Conservation (phyloP, 2,888 invertebrate species). For the Callimorpha dominula region DNA sequence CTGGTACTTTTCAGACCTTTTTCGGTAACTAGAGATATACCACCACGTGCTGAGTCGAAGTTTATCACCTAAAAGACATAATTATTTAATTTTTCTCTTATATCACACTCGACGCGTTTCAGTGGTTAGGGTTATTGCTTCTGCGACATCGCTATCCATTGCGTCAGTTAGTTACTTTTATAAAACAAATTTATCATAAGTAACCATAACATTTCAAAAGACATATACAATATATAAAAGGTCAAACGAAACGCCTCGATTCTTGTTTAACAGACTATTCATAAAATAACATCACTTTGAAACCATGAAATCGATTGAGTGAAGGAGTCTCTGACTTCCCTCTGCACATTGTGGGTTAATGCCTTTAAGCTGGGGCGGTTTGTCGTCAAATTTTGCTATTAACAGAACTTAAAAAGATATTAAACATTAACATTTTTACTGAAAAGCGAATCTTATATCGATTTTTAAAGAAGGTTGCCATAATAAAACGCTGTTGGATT, state of each 20-base stretch:
- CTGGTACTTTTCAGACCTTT: constrained; percentile 94
- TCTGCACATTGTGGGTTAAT: constrained; percentile 48
- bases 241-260: constrained; percentile 27
- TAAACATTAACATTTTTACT: constrained; percentile 35
- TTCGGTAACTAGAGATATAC: constrained; percentile 95
- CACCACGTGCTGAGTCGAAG: constrained; percentile 96
- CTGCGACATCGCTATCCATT: no score
- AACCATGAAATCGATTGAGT: constrained; percentile 56
- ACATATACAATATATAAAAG: constrained; percentile 21
- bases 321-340: constrained; percentile 44
- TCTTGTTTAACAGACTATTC: constrained; percentile 47
- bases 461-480: background rate
- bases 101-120: background rate
- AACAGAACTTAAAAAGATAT: constrained; percentile 46
- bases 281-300: constrained; percentile 49
- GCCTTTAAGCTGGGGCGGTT: constrained; percentile 54
- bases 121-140: background rate
- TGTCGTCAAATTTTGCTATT: constrained; percentile 58
- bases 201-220: background rate
- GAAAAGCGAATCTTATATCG: background rate
- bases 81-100: no score
- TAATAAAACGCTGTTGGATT: constrained; percentile 7
- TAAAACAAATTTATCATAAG: background rate
- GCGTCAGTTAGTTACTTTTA: background rate
- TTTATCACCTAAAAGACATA: constrained; percentile 89